Conservation (phyloP, 2,113 vertebrate species). For the Amazona vittata region DNA sequence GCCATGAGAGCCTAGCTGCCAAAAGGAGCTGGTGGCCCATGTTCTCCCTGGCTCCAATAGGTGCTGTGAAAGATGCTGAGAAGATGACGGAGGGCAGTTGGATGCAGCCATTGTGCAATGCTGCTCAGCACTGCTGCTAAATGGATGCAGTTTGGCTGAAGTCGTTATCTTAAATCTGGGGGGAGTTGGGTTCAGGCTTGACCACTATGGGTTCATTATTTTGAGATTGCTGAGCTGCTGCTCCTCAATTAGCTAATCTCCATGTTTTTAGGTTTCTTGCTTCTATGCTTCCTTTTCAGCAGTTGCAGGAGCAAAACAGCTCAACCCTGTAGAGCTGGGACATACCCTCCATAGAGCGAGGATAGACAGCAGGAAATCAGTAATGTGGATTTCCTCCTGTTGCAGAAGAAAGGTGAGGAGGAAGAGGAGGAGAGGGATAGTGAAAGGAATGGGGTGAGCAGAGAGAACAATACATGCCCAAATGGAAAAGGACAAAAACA, state of each 20-base stretch:
- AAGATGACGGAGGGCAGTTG: background rate
- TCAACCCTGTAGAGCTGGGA: background rate
- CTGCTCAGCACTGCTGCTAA: background rate
- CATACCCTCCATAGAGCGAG: background rate
- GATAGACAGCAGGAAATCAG: background rate
- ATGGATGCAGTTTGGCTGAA: background rate
- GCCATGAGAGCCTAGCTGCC: background rate
- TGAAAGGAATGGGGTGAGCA: background rate
- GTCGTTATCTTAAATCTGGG: background rate
- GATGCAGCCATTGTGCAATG: background rate
- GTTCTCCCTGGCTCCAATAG: background rate
- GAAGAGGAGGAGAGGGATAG: background rate
- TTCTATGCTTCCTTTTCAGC: background rate
- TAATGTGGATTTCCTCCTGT: background rate
- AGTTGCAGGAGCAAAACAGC: background rate
- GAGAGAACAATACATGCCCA: conserved; percentile 39
- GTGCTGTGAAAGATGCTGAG: background rate
- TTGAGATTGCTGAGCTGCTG: background rate
- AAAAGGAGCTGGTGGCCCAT: background rate
- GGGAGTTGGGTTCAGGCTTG: background rate
- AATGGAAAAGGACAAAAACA: conserved; percentile 63
- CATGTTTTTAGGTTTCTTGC: background rate
- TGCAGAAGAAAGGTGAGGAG: background rate
- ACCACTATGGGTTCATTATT: background rate
- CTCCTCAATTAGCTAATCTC: background rate